Base-by-base conservation (phyloP, 92 coral and sea anemone genomes). In the Pocillopora grandis region DNA sequence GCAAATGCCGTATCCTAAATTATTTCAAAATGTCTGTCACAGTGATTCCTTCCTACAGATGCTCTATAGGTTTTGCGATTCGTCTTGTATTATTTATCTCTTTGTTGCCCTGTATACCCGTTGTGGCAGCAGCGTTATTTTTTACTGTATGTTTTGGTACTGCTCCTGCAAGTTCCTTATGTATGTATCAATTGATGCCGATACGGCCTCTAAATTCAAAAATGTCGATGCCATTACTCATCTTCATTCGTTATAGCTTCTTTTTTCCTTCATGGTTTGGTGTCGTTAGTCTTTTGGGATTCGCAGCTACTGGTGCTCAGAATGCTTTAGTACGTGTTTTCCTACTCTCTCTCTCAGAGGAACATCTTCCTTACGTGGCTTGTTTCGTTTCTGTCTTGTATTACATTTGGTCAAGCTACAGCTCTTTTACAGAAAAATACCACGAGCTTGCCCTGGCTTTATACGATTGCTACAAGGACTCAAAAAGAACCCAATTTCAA, bases 391-490 rank as follows among this genome's bases (percentile, higher is more conserved):
- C 78, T 17, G 79, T 77, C 33, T 69, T 79, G 3, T 61, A 69
- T 36, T 85, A 85, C 48, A 1, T 69, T 17, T 68, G 75, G 63
- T 58, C 78, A 56, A 76, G 63, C 70, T 85, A 78, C 69, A 67
- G 73, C 10, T 85, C 79, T 0, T 85, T 78, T 17, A 85, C 88
- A 0, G 21, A 70, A 17, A n/a, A 3, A 23, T 85, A 77, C 84
- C 82, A 77, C 5, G 76, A 58, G 36, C 68, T 77, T 13, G 27
- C 66, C 31, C 56, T 83, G 61, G 58, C 42, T 35, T 33, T 75
- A 16, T 58, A 19, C 21, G 13, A 56, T 14, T 42, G 5, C 9
- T 10, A 36, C 3, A 42, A 71, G 3, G 10, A 2, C 48, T 0
- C 18, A 74, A 16, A 20, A 27, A 5, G 48, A 2, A n/a, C 61